Base-by-base conservation (phyloP, 2,888 invertebrate species). In the Drosophila imparisetae region DNA sequence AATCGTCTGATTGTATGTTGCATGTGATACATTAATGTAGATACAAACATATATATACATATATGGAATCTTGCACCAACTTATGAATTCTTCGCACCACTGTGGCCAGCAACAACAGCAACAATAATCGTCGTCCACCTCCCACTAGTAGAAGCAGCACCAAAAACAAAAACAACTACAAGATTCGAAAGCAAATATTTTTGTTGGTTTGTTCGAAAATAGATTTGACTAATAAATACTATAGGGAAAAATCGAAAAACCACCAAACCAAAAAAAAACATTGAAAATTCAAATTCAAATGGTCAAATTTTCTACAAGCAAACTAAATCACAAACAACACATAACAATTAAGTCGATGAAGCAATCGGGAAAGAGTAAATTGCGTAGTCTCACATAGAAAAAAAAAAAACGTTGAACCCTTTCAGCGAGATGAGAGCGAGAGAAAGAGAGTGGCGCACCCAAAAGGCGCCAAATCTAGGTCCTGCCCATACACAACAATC, bases 191-290 rank as follows among this genome's bases (percentile, higher is more conserved):
- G 69, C 60, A 74, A 72, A 77, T 67, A 45, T 67, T 73, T 60
- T 73, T 80, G 68, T 84, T 75, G 76, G 69, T 68, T 69, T 69
- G 77, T 84, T 89, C 88, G 81, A 91, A 90, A 90, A 90, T 90
- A 90, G 90, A 90, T 84, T 90, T 90, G 91, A 90, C 89, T 90
- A 91, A 91, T 86, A 90, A 86, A 90, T 89, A 89, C 89, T 87
- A 87, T 87, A 87, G 85, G 65, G 71, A 80, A 66, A 86, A 76
- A 81, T 88, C 81, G 77, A 81, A 86, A 82, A 74, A 54, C 32
- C 66, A 72, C 66, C 55, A 75, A 40, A 65, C 57, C 52, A 61
- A 62, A 63, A 61, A 67, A 74, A 63, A 66, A 24, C 34, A 36
- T 53, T 53, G 30, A 71, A 80, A 80, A 70, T 84, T 49, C 53